Conservation (phyloP, 2,888 invertebrate genomes). For the Orthosia cruda region DNA sequence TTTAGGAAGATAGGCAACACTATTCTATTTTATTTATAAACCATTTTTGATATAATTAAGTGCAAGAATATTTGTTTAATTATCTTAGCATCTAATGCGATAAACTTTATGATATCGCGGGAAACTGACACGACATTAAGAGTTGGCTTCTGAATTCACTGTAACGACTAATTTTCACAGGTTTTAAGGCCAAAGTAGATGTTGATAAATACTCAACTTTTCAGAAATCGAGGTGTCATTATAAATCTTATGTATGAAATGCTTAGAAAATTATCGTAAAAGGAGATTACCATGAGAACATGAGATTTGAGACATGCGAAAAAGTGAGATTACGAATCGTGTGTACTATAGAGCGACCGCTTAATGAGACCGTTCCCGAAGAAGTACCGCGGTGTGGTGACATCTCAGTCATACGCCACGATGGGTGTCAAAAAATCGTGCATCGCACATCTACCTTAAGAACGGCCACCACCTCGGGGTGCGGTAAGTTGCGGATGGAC, state of each 20-base stretch:
- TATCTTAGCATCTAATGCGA: conserved; percentile 13
- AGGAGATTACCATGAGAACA: conserved; percentile 20
- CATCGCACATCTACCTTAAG: no score
- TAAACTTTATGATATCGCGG: conserved; percentile 20
- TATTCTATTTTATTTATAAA: neutral
- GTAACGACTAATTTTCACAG: no score
- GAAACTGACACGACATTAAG: neutral
- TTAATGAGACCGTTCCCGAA: no score
- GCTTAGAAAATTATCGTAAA: neutral
- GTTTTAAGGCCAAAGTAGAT: no score
- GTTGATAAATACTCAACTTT: neutral
- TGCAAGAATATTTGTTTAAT: neutral
- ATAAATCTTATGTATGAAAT: no score
- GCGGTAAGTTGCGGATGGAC: conserved; percentile 97
- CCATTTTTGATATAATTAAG: neutral
- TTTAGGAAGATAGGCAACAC: conserved; percentile 29
- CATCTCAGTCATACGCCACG: no score
- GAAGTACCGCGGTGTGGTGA: no score
- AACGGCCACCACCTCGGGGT: conserved; percentile 98
- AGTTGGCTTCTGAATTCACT: no score
- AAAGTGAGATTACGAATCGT: neutral
- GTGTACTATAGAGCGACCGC: neutral
- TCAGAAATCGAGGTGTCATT: neutral
- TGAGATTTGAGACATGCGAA: conserved; percentile 14
- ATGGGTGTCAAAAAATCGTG: no score